phyloP scores from a whole-genome alignment of 2,113 vertebrate genomes.

The Gadus chalcogrammus region DNA sequence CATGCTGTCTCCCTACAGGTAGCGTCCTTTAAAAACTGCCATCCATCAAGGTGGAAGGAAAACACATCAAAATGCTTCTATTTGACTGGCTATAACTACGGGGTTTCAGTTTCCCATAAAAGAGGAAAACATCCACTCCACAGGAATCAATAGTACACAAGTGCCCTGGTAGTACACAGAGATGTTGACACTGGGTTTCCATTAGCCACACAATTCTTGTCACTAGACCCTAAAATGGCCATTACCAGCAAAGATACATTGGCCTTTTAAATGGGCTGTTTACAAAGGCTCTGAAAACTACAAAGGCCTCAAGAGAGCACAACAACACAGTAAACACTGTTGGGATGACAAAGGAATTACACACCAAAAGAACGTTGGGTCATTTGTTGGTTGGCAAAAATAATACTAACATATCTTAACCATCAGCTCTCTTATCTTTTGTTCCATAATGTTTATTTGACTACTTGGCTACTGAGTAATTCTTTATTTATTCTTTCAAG shows the following conservation, averaged over 20 bases:
- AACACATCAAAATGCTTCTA: not conserved
- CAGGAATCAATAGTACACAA: conserved; percentile 55
- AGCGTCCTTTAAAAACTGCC: too few species aligned
- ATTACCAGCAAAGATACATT: conserved; percentile 56
- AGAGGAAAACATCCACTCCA: conserved; percentile 9
- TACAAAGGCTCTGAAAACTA: too few species aligned
- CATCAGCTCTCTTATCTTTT: too few species aligned
- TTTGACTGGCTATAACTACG: conserved; percentile 5
- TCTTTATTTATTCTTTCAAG: too few species aligned
- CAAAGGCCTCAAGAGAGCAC: too few species aligned
- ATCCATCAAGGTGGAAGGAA: not conserved
- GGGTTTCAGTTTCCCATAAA: conserved; percentile 63
- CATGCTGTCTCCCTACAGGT: not conserved
- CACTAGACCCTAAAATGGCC: conserved; percentile 53
- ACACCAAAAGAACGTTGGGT: too few species aligned
- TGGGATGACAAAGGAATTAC: too few species aligned
- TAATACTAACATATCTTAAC: too few species aligned
- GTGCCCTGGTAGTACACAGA: conserved; percentile 27
- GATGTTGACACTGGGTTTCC: conserved; percentile 57
- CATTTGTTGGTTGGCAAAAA: too few species aligned
- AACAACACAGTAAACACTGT: too few species aligned
- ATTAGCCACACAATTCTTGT: conserved; percentile 63
- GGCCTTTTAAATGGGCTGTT: conserved; percentile 34
- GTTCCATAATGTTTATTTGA: too few species aligned
- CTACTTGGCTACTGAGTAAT: too few species aligned